phyloP scores from a whole-genome alignment of 2,113 vertebrate genomes.

The Dolichotis patagonum region DNA sequence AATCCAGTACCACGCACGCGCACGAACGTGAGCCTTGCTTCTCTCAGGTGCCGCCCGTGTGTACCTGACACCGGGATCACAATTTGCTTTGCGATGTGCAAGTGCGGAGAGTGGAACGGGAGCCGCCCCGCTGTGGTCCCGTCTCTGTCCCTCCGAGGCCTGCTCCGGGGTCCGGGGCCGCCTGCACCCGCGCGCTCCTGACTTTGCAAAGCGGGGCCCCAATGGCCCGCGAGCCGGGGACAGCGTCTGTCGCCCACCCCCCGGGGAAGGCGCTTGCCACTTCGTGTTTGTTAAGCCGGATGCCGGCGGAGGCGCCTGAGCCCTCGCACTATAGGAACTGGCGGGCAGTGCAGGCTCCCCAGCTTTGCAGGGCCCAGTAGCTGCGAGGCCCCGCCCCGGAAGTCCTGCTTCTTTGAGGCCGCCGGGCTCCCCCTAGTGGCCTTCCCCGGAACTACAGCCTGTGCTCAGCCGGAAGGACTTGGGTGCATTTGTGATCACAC shows the following conservation, averaged over 20 bases:
- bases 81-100: fast-evolving
- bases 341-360: no score
- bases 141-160: no score
- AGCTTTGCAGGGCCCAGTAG: no score
- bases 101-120: no score
- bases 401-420: background rate
- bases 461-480: background rate
- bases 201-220: constrained; percentile 5
- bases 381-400: background rate
- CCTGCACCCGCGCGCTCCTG: constrained; percentile 20
- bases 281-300: background rate
- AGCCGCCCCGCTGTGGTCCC: no score
- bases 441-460: background rate
- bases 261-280: background rate
- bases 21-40: background rate
- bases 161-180: background rate
- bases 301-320: background rate
- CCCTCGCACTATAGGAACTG: no score
- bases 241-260: background rate
- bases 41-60: background rate
- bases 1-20: background rate
- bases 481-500: background rate
- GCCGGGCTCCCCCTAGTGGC: constrained; percentile 69
- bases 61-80: background rate
- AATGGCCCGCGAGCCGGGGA: background rate